These are phyloP conservation scores for Hyperoodon ampullatus DNA, from an alignment of 2,113 vertebrate species.

Conservation along the genomic window DNA sequence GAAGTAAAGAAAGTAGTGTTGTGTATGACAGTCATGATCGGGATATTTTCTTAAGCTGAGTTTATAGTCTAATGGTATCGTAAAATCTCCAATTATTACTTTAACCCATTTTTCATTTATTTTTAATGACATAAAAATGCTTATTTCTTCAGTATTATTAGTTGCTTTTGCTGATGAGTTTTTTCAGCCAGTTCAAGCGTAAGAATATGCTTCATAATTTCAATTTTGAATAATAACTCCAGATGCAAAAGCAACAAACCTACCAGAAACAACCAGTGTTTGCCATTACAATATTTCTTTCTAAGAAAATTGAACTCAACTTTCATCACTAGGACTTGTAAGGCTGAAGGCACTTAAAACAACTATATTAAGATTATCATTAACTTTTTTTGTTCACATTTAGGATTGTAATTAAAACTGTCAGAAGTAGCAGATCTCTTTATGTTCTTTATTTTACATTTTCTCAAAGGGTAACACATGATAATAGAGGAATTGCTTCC, in stretches of 20 bases:
- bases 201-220: neutral
- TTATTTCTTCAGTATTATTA: neutral
- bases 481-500: neutral
- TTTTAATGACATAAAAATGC: neutral
- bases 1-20: neutral
- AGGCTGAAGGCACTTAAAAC: neutral
- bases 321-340: neutral
- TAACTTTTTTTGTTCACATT: constrained; percentile 8
- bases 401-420: neutral
- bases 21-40: neutral
- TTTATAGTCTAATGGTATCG: neutral
- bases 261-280: neutral
- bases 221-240: neutral
- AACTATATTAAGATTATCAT: neutral
- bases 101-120: neutral
- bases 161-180: neutral
- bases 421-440: neutral
- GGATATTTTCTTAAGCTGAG: neutral
- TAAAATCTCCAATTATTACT: neutral
- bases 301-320: neutral
- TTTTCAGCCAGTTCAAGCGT: neutral
- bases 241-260: neutral
- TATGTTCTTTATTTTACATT: constrained; percentile 1
- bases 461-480: neutral
- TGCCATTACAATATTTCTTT: neutral